These are phyloP conservation scores for Pluvialis apricaria DNA, from an alignment of 2,113 vertebrate genomes.

Conservation along the genomic window DNA sequence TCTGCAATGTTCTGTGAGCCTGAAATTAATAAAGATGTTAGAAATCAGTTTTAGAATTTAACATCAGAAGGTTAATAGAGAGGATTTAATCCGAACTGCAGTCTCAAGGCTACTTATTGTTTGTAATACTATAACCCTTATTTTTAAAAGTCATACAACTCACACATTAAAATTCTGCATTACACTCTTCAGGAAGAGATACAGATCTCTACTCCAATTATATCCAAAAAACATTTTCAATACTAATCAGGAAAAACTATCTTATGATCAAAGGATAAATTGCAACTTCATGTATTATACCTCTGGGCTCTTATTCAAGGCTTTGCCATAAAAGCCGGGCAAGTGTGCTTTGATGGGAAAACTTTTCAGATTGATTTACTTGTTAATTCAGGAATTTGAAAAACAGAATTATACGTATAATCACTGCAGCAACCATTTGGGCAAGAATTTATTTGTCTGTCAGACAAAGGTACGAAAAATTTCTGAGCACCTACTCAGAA, in stretches of 20 bases:
- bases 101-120: not conserved
- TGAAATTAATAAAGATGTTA: constrained; percentile 31
- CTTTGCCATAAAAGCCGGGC: not conserved
- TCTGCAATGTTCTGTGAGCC: constrained; percentile 87
- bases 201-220: not conserved
- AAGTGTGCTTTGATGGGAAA: not conserved
- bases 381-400: not conserved
- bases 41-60: not conserved
- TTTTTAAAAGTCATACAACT: not conserved
- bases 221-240: not conserved
- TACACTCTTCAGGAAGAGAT: not conserved
- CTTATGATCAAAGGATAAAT: not conserved
- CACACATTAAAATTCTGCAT: not conserved
- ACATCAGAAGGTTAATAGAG: not conserved
- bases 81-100: not conserved
- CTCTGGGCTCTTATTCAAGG: not conserved
- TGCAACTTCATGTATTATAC: not conserved
- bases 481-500: not conserved
- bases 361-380: not conserved
- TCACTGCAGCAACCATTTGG: not conserved
- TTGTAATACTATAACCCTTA: not conserved
- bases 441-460: not conserved
- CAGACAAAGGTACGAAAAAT: not conserved
- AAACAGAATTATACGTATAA: not conserved
- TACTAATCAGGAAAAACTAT: not conserved